phyloP scores from a whole-genome alignment of 2,797 vertebrate genomes.

The Pangasius krempfi region DNA sequence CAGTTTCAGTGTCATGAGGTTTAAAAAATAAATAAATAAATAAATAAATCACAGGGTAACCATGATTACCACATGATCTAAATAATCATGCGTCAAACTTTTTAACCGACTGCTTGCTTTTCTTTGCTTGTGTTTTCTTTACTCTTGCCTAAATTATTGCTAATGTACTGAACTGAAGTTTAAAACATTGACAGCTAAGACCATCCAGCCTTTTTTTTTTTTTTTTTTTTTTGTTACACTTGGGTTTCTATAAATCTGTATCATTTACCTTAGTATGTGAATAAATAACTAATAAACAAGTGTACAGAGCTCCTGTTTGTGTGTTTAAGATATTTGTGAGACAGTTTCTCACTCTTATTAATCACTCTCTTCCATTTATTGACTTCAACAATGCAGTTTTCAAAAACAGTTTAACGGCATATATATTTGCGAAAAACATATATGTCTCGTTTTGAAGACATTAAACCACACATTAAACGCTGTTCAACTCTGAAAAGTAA shows the following conservation, averaged over 20 bases:
- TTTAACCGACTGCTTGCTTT: slow-evolving; percentile 33
- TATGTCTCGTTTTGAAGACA: not conserved
- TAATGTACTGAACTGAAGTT: slow-evolving; percentile 33
- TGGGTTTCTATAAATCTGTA: slow-evolving; percentile 30
- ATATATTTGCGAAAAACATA: not conserved
- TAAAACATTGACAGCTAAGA: slow-evolving; percentile 37
- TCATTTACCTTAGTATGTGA: slow-evolving; percentile 45
- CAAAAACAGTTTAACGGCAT: not conserved
- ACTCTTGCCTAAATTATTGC: slow-evolving; percentile 44
- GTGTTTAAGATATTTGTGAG: not conserved
- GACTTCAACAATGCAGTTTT: slow-evolving; percentile 4
- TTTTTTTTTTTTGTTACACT: slow-evolving; percentile 24
- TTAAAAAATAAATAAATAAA: not conserved
- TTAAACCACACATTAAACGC: not conserved
- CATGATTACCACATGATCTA: slow-evolving; percentile 23
- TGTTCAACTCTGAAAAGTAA: not conserved
- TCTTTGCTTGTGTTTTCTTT: slow-evolving; percentile 30
- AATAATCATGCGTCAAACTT: slow-evolving; percentile 2
- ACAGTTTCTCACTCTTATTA: not conserved
- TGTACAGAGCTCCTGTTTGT: slow-evolving; percentile 22
- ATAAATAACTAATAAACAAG: slow-evolving; percentile 43
- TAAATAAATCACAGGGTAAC: not conserved
- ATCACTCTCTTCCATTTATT: slow-evolving; percentile 10
- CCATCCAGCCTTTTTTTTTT: not conserved
- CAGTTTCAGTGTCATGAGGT: slow-evolving; percentile 22